Base-by-base conservation (phyloP, 64 coral and sea anemone genomes). In the Hydrozoanthus tunicans region DNA sequence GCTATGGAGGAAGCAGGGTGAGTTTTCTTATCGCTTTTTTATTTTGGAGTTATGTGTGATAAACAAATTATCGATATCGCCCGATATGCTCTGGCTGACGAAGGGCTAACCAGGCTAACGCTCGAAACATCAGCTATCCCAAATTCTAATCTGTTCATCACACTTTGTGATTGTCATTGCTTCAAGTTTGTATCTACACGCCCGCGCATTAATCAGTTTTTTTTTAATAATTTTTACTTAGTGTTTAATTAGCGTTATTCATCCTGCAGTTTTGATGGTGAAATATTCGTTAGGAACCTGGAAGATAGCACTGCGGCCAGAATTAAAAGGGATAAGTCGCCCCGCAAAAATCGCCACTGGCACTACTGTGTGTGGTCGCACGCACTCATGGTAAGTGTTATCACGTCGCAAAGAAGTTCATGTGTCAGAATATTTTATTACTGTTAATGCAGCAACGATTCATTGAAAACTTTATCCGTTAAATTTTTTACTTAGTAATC, bases 241-340 rank as follows among this genome's bases (percentile, higher is more conserved):
- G 32, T 77, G 75, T 24, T 63, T 70, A 86, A 11, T 86, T 86
- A n/a, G 20, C 17, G 63, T 65, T 86, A 70, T 86, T 86, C n/a
- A 51, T 70, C 14, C 55, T 43, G 32, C 43, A 86, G 64, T 65
- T 86, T 86, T 86, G 20, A 86, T 59, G 64, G 82, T 32, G 63
- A 70, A 70, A 86, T 70, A 11, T 85, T 85, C 53, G 20, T 85
- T 85, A 56, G 23, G 3, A 85, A 69, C 26, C 62, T 85, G 62
- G 26, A 69, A 43, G 63, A 61, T 52, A 85, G 82, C 63, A 85
- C 82, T 9, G 81, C 26, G 53, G 81, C 59, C 77, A 15, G 77
- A 59, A 59, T 56, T 56, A 80, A 61, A 24, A 23, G 77, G 59
- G 77, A 79, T 23, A 79, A 79, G n/a, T 57, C 77, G 53, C 77